phyloP scores from a whole-genome alignment of 2,113 vertebrate genomes.

The Chionis minor region DNA sequence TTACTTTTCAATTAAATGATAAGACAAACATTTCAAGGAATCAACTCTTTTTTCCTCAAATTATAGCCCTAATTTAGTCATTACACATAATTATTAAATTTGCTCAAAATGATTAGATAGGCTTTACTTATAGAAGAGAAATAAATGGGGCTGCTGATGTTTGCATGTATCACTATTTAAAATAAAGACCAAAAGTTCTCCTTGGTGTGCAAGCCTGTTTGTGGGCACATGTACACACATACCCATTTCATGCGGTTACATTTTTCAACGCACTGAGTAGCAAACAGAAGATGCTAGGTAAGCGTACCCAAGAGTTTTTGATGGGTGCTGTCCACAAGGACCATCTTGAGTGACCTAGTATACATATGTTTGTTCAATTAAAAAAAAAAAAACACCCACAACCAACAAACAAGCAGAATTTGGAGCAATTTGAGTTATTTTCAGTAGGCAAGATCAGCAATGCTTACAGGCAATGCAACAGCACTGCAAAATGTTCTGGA shows the following conservation, averaged over 20 bases:
- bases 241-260: neutral
- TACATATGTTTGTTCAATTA: neutral
- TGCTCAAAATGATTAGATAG: conserved; percentile 71
- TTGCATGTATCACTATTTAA: conserved; percentile 10
- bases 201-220: neutral
- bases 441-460: neutral
- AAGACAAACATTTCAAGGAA: conserved; percentile 71
- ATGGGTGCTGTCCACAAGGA: neutral
- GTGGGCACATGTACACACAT: neutral
- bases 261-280: neutral
- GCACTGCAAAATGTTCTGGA: neutral
- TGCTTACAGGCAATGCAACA: neutral
- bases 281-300: neutral
- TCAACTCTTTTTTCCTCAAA: conserved; percentile 56
- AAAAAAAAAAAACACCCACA: too few relatives aligned
- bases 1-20: conserved; percentile 74
- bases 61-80: conserved; percentile 73
- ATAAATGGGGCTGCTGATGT: conserved; percentile 33
- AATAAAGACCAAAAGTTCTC: neutral
- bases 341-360: neutral
- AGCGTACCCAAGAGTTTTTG: neutral
- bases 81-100: conserved; percentile 76
- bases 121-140: conserved; percentile 66
- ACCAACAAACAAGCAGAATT: neutral
- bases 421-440: neutral